Conservation (phyloP, 2,888 invertebrate species). For the Drosophila paranaensis region DNA sequence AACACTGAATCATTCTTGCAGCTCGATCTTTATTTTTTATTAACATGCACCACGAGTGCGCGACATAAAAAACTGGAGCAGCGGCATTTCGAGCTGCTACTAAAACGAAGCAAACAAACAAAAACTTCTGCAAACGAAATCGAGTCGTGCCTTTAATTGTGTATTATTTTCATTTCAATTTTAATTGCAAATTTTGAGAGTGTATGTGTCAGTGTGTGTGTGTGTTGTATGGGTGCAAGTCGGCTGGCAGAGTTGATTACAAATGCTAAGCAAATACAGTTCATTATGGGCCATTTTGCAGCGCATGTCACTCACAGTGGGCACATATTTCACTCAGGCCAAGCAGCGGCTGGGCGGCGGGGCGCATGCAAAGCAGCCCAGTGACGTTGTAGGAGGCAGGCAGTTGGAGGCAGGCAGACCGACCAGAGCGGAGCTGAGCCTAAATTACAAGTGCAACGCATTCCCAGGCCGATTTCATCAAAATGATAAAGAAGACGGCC, state of each 20-base stretch:
- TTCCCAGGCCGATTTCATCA: conserved; percentile 79
- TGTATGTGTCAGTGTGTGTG: conserved; percentile 23
- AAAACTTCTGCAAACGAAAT: conserved; percentile 50
- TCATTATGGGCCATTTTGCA: conserved; percentile 77
- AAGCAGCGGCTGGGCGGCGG: conserved; percentile 37
- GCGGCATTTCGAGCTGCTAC: conserved; percentile 47
- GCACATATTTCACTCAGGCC: conserved; percentile 73
- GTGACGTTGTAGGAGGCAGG: conserved; percentile 44
- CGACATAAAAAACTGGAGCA: conserved; percentile 60
- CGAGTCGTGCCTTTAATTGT: conserved; percentile 63
- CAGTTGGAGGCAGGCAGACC: background rate
- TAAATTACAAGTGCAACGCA: conserved; percentile 79
- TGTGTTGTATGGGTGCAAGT: conserved; percentile 36
- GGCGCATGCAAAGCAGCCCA: conserved; percentile 67
- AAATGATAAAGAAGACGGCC: conserved; percentile 74
- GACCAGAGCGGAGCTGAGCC: conserved; percentile 23
- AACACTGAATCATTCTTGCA: background rate
- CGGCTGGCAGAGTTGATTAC: conserved; percentile 52
- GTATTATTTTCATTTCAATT: conserved; percentile 78
- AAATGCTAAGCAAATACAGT: conserved; percentile 76
- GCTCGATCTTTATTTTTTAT: conserved; percentile 24
- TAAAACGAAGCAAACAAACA: conserved; percentile 10
- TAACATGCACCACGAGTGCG: conserved; percentile 58
- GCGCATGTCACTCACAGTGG: conserved; percentile 63
- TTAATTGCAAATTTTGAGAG: conserved; percentile 68